These are phyloP conservation scores for Apodemia zela DNA, from an alignment of 2,888 invertebrate species.

Conservation along the genomic window DNA sequence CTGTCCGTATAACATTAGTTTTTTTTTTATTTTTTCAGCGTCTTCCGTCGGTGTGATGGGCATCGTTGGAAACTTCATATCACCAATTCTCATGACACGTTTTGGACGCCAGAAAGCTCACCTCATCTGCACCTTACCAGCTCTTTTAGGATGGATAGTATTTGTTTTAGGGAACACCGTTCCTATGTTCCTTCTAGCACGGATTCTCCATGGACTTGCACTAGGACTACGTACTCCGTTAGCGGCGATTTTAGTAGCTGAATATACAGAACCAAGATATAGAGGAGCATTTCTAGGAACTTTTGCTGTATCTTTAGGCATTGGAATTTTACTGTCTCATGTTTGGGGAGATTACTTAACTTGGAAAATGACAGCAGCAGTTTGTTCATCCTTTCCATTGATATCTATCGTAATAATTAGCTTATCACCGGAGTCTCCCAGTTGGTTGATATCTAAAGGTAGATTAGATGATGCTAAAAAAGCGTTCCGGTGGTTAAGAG, in stretches of 20 bases:
- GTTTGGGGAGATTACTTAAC: conserved; percentile 81
- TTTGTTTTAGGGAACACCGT: conserved; percentile 66
- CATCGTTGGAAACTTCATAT: conserved; percentile 70
- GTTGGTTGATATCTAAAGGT: conserved; percentile 83
- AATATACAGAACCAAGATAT: conserved; percentile 81
- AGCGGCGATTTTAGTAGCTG: conserved; percentile 79
- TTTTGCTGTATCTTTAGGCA: conserved; percentile 81
- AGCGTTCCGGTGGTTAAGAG: conserved; percentile 82
- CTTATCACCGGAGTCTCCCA: conserved; percentile 82
- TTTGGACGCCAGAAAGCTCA: conserved; percentile 81
- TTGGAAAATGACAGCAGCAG: conserved; percentile 80
- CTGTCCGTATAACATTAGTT: too few species aligned
- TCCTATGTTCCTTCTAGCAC: conserved; percentile 59
- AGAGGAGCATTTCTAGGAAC: conserved; percentile 83
- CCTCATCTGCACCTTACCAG: conserved; percentile 67
- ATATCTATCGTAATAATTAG: conserved; percentile 67
- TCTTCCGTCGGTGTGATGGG: conserved; percentile 71
- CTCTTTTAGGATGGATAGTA: conserved; percentile 72
- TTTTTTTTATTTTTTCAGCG: conserved; percentile 46
- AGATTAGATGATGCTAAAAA: conserved; percentile 78
- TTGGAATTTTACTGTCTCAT: conserved; percentile 83
- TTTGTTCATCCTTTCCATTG: conserved; percentile 74
- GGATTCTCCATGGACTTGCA: conserved; percentile 70
- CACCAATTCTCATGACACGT: conserved; percentile 76
- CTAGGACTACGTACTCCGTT: conserved; percentile 77